Base-by-base conservation (phyloP, 1,140 invertebrate genomes). In the Drosophila orena region DNA sequence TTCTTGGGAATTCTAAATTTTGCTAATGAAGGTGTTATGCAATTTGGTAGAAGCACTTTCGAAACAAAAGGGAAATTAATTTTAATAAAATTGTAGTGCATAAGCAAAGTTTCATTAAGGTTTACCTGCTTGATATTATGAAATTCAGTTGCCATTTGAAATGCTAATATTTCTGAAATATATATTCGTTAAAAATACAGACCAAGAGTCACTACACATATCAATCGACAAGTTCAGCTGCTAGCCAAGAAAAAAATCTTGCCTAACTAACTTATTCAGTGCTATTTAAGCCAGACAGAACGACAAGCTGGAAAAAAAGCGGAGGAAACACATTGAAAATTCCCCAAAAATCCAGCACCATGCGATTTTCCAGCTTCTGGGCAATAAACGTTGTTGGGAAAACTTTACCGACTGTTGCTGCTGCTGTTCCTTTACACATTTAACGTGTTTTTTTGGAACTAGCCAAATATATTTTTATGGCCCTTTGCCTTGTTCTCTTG, bases 191-290 rank as follows among this genome's bases (percentile, higher is more conserved):
- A 8, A 8, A 30, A 30, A 30, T 30, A 30, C 27, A 20, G 17
- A 4, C 11, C n/a, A 22, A 15, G 30, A 37, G 15, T 10, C 8
- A 6, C 6, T 14, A 40, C 15, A 30, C 15, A 34, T n/a, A 24
- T 34, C 24, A 35, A 7, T 24, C 3, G 35, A 15, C 8, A 17
- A 65, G 27, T 35, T 15, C 14, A 2, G 12, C n/a, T n/a, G 17
- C 22, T 22, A 1, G 3, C 7, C 27, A 24, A 24, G 24, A 4
- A 4, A 24, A 15, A 75, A 47, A 57, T 65, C 46, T 75, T 42
- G 30, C 20, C 47, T 20, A 47, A 75, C 72, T 53, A 53, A 65
- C 47, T 65, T 74, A 64, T 42, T 57, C 30, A 38, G 52, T 75
- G 53, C 64, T 56, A 40, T 52, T 71, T 70, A 38, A 30, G 22